Evolutionary conservation across 2,797 vertebrate species (phyloP).

Genomic region (Bradypodion ventrale): DNA sequence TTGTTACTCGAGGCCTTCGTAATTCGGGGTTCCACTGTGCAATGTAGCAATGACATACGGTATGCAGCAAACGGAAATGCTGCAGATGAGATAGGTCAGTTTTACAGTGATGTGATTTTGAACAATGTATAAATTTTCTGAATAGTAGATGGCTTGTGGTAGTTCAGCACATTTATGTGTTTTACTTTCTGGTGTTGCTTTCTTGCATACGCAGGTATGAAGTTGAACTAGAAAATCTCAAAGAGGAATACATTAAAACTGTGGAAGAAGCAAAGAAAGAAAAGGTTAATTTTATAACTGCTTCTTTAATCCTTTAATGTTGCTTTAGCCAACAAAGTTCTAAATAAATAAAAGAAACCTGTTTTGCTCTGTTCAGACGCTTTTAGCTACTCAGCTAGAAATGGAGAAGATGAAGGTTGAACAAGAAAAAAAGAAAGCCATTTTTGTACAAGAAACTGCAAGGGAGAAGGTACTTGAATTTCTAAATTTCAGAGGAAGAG

Average conservation of each 20-base stretch:
- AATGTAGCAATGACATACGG: not conserved
- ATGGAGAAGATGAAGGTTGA: slow-evolving; percentile 99
- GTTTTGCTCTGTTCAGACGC: slow-evolving; percentile 73
- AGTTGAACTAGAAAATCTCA: slow-evolving; percentile 90
- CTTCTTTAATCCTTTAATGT: slow-evolving; percentile 27
- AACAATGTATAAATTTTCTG: not conserved
- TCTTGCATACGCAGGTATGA: slow-evolving; percentile 78
- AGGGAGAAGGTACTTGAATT: slow-evolving; percentile 89
- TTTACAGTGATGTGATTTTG: too few species aligned
- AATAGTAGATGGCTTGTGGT: not conserved
- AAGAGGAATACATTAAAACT: slow-evolving; percentile 85
- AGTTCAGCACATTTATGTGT: not conserved
- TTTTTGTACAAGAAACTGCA: slow-evolving; percentile 89
- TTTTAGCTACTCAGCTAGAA: slow-evolving; percentile 92
- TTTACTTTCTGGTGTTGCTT: not conserved
- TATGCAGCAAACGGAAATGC: too few species aligned
- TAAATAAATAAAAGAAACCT: slow-evolving; percentile 16
- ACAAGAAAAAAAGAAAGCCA: slow-evolving; percentile 94
- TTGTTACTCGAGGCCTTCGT: too few species aligned
- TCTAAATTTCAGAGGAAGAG: not conserved
- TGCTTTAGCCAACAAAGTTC: not conserved
- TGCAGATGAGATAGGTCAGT: not conserved
- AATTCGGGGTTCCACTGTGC: too few species aligned
- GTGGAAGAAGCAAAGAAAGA: slow-evolving; percentile 92
- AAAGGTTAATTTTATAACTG: slow-evolving; percentile 80